phyloP scores from a whole-genome alignment of 2,888 invertebrate species.

The Callimorpha dominula region DNA sequence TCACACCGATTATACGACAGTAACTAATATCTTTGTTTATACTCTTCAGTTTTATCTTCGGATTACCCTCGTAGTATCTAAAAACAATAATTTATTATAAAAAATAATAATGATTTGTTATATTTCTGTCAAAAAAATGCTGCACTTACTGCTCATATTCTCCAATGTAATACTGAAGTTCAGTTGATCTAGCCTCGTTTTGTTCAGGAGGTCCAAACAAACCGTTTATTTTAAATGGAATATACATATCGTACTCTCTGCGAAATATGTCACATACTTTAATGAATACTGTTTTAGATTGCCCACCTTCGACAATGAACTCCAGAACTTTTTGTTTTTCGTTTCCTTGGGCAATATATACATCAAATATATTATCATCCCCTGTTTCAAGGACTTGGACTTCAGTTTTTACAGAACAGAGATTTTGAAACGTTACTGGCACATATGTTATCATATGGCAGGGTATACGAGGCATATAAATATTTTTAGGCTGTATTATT shows the following conservation, averaged over 20 bases:
- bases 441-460: slow-evolving; percentile 73
- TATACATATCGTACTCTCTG: slow-evolving; percentile 85
- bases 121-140: not conserved
- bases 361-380: slow-evolving; percentile 75
- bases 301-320: slow-evolving; percentile 71
- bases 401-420: slow-evolving; percentile 61
- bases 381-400: slow-evolving; percentile 70
- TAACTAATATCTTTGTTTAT: slow-evolving; percentile 75
- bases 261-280: slow-evolving; percentile 75
- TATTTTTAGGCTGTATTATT: slow-evolving; percentile 78
- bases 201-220: slow-evolving; percentile 85
- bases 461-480: slow-evolving; percentile 83
- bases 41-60: slow-evolving; percentile 70
- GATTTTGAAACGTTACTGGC: slow-evolving; percentile 76
- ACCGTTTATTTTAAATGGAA: slow-evolving; percentile 87
- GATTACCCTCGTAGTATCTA: slow-evolving; percentile 75
- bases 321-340: slow-evolving; percentile 70
- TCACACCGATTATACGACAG: slow-evolving; percentile 75
- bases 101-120: not conserved
- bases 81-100: slow-evolving; percentile 33
- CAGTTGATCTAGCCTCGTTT: slow-evolving; percentile 61
- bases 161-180: slow-evolving; percentile 71
- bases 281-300: slow-evolving; percentile 73
- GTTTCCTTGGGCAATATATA: slow-evolving; percentile 70
- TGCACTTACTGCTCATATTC: slow-evolving; percentile 67